These are phyloP conservation scores for Lates japonicus DNA, from an alignment of 2,797 vertebrate species.

Conservation along the genomic window DNA sequence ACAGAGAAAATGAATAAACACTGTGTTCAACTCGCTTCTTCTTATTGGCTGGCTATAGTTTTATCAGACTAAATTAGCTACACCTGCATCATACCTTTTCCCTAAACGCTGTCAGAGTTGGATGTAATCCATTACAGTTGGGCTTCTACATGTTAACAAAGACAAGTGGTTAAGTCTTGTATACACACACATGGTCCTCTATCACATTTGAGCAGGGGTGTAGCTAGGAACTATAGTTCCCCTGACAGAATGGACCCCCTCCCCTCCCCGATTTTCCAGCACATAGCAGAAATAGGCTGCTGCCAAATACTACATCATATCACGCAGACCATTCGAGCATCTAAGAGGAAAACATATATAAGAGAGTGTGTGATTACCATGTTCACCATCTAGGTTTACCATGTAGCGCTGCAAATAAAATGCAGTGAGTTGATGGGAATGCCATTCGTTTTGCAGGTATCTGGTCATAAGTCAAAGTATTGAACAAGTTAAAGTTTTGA, in stretches of 20 bases:
- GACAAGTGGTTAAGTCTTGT: neutral
- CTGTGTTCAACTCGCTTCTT: neutral
- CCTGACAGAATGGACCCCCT: neutral
- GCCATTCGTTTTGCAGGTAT: too few relatives aligned
- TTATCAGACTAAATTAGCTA: neutral
- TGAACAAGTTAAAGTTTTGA: neutral
- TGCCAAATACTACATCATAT: too few relatives aligned
- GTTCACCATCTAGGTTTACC: too few relatives aligned
- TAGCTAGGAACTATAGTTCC: neutral
- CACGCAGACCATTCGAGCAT: too few relatives aligned
- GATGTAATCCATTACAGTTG: neutral
- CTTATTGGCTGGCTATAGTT: neutral
- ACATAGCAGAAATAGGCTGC: too few relatives aligned
- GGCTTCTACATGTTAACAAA: neutral
- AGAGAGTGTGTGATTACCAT: too few relatives aligned
- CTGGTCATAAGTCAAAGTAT: neutral
- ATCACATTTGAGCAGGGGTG: neutral
- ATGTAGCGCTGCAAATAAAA: neutral
- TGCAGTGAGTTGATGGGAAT: too few relatives aligned
- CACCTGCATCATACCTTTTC: neutral
- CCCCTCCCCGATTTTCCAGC: too few relatives aligned
- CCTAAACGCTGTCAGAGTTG: neutral
- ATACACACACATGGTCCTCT: neutral
- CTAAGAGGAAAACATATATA: too few relatives aligned
- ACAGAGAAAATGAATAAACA: constrained; percentile 9